phyloP scores from a whole-genome alignment of 64 coral and sea anemone species.

The Montipora cactus region DNA sequence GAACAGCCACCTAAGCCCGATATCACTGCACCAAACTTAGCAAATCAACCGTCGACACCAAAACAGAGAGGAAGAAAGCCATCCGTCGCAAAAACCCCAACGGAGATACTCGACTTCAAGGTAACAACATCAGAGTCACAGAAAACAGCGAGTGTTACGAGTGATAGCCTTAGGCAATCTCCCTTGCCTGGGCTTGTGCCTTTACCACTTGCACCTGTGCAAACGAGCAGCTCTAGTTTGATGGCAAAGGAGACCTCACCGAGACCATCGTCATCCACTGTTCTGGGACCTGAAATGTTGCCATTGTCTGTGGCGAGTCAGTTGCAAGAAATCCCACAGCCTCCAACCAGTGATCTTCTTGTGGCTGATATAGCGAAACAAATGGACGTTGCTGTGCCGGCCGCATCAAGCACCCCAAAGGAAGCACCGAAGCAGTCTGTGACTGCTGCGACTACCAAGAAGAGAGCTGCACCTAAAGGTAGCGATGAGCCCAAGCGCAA shows the following conservation, averaged over 20 bases:
- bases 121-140: conserved; percentile 25
- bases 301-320: conserved; percentile 16
- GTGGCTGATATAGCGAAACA: conserved; percentile 34
- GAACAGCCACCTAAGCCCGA: conserved; percentile 23
- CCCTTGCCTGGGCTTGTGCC: conserved; percentile 24
- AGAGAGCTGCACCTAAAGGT: conserved; percentile 66
- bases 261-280: background rate
- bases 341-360: background rate
- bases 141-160: conserved; percentile 36
- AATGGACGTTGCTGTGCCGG: background rate
- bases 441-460: conserved; percentile 38
- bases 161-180: conserved; percentile 2
- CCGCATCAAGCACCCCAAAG: background rate
- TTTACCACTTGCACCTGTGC: conserved; percentile 32
- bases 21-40: background rate
- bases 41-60: conserved; percentile 49
- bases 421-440: conserved; percentile 25
- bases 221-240: conserved; percentile 19
- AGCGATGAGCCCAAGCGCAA: conserved; percentile 90
- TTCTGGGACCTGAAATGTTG: conserved; percentile 28
- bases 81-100: conserved; percentile 65
- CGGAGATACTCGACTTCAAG: conserved; percentile 18
- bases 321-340: conserved; percentile 7
- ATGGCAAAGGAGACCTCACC: conserved; percentile 14
- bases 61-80: conserved; percentile 89